Conservation (phyloP, 2,797 vertebrate species). For the Enteromius fasciolatus region DNA sequence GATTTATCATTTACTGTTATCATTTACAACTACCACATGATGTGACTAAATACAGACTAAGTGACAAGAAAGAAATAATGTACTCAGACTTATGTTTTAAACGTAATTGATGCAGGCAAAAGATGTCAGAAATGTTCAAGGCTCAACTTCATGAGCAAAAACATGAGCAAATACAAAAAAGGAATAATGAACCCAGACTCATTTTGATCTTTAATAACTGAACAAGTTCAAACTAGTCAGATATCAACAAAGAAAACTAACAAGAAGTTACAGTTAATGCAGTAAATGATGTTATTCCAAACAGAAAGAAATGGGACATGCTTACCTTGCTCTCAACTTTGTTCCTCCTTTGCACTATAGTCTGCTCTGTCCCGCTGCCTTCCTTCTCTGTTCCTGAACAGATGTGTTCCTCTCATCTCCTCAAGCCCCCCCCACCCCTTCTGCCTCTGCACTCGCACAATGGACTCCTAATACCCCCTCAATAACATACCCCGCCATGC, state of each 20-base stretch:
- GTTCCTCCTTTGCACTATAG: conserved; percentile 12
- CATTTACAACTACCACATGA: not conserved
- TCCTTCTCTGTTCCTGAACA: conserved; percentile 61
- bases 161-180: not conserved
- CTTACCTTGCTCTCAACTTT: conserved; percentile 60
- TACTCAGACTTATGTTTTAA: not conserved
- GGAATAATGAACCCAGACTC: not conserved
- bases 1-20: not conserved
- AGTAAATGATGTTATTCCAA: not conserved
- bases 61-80: not conserved
- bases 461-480: conserved; percentile 52
- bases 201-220: not conserved
- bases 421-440: conserved; percentile 42
- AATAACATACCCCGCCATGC: conserved; percentile 13
- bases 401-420: conserved; percentile 68
- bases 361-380: conserved; percentile 26
- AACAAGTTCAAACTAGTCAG: not conserved
- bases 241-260: not conserved
- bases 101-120: not conserved
- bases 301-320: conserved; percentile 3
- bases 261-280: not conserved
- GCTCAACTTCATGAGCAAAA: not conserved
- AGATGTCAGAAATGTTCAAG: not conserved
- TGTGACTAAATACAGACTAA: not conserved
- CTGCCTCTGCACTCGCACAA: conserved; percentile 52